These are phyloP conservation scores for Sitodiplosis mosellana DNA, from an alignment of 1,140 invertebrate species.

Conservation along the genomic window DNA sequence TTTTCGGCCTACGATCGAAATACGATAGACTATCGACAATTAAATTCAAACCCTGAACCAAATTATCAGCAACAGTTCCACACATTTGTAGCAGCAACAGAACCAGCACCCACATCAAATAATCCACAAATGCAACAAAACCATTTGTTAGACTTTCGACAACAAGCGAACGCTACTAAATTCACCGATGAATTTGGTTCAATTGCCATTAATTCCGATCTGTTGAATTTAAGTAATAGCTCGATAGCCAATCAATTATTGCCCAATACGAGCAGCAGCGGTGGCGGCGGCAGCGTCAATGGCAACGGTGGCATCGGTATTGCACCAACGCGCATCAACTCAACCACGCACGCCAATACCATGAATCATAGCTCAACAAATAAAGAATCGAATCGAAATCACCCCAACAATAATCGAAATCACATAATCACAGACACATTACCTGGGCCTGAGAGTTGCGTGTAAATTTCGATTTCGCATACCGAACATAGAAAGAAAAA, in stretches of 20 bases:
- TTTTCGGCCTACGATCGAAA: constrained; percentile 1
- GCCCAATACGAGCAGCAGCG: neutral
- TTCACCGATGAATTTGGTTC: neutral
- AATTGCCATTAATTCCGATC: constrained; percentile 1
- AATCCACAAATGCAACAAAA: constrained; percentile 5
- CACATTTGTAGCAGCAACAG: too few relatives aligned
- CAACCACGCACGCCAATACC: too few relatives aligned
- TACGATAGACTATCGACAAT: constrained; percentile 8
- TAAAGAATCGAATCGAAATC: too few relatives aligned
- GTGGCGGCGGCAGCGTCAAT: neutral
- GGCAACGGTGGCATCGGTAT: neutral
- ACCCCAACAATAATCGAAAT: constrained; percentile 20
- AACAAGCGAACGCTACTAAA: constrained; percentile 4
- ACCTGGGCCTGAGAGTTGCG: constrained; percentile 56
- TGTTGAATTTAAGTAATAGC: constrained; percentile 4
- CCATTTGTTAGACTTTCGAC: constrained; percentile 5
- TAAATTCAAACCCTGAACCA: neutral
- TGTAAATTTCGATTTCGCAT: constrained; percentile 26
- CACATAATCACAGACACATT: constrained; percentile 51
- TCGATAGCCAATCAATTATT: neutral
- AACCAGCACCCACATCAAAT: neutral
- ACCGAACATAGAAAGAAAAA: too few relatives aligned
- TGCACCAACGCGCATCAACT: neutral
- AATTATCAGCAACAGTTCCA: too few relatives aligned
- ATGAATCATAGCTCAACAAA: too few relatives aligned